Conservation (phyloP, 1,140 invertebrate genomes). For the Plodia interpunctella region DNA sequence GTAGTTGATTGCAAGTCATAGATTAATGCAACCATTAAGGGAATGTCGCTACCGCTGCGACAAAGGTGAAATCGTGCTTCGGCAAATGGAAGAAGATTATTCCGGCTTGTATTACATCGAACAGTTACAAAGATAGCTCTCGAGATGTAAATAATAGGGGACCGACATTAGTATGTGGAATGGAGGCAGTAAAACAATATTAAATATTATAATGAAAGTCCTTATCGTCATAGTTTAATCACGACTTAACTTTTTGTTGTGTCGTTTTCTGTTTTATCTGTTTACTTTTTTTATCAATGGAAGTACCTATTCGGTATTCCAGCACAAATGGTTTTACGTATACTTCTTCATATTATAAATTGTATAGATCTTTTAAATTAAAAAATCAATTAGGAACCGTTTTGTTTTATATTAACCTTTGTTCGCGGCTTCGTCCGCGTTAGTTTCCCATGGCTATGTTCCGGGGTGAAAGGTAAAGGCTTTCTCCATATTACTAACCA, state of each 20-base stretch:
- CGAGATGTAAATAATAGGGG: not conserved
- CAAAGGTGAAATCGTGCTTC: conserved; percentile 40
- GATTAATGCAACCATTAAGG: conserved; percentile 37
- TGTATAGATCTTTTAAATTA: too few relatives aligned
- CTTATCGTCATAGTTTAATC: not conserved
- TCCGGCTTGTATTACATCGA: conserved; percentile 14
- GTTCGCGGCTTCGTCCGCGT: too few relatives aligned
- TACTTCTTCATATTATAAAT: too few relatives aligned
- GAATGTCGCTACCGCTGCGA: conserved; percentile 25
- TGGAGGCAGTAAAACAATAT: conserved; percentile 1
- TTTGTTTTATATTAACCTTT: too few relatives aligned
- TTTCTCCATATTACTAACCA: too few relatives aligned
- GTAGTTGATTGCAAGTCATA: conserved; percentile 26
- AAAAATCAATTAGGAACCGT: too few relatives aligned
- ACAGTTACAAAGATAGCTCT: conserved; percentile 17
- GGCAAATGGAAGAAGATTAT: conserved; percentile 26
- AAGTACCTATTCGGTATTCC: too few relatives aligned
- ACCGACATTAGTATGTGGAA: not conserved
- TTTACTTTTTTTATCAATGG: too few relatives aligned
- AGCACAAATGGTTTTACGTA: too few relatives aligned
- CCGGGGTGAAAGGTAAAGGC: too few relatives aligned
- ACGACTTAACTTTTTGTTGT: not conserved
- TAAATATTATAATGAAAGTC: not conserved
- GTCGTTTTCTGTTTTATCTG: not conserved
- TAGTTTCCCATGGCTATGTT: too few relatives aligned